Evolutionary conservation across 2,888 invertebrate genomes (phyloP).

Genomic region (Schizotus pectinicornis): DNA sequence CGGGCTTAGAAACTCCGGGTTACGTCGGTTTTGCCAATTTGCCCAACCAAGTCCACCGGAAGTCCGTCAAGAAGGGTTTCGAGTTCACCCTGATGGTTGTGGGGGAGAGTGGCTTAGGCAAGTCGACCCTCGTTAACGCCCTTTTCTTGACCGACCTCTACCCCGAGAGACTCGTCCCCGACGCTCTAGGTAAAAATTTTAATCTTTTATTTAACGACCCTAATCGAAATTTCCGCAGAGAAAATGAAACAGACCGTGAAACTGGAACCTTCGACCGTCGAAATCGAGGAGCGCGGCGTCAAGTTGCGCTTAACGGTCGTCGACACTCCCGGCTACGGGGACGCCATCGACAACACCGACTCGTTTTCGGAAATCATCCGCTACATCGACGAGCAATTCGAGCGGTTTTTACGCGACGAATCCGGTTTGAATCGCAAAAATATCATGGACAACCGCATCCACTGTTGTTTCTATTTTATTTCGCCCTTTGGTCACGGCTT

Average conservation of each 20-base stretch:
- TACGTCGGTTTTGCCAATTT: constrained; percentile 95
- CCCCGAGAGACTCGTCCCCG: constrained; percentile 88
- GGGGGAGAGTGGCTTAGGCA: constrained; percentile 85
- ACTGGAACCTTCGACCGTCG: constrained; percentile 93
- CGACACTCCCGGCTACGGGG: constrained; percentile 95
- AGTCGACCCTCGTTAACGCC: constrained; percentile 94
- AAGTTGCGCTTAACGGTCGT: constrained; percentile 92
- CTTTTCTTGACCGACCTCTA: constrained; percentile 94
- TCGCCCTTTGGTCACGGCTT: constrained; percentile 97
- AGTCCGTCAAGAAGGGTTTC: constrained; percentile 97
- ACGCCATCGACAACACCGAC: constrained; percentile 93
- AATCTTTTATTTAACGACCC: too few relatives aligned
- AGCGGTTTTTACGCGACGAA: constrained; percentile 88
- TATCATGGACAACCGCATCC: constrained; percentile 96
- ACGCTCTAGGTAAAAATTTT: constrained; percentile 74
- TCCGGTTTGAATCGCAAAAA: constrained; percentile 95
- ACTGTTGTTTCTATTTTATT: constrained; percentile 97
- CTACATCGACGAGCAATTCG: constrained; percentile 98
- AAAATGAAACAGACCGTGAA: constrained; percentile 92
- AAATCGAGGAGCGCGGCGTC: constrained; percentile 95
- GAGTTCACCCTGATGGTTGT: constrained; percentile 97
- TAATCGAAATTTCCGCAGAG: constrained; percentile 63
- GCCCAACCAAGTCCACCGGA: constrained; percentile 95
- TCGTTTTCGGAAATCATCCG: constrained; percentile 94
- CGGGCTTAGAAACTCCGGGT: constrained; percentile 83